Base-by-base conservation (phyloP, 2,888 invertebrate species). In the Hirtodrosophila alboralis region DNA sequence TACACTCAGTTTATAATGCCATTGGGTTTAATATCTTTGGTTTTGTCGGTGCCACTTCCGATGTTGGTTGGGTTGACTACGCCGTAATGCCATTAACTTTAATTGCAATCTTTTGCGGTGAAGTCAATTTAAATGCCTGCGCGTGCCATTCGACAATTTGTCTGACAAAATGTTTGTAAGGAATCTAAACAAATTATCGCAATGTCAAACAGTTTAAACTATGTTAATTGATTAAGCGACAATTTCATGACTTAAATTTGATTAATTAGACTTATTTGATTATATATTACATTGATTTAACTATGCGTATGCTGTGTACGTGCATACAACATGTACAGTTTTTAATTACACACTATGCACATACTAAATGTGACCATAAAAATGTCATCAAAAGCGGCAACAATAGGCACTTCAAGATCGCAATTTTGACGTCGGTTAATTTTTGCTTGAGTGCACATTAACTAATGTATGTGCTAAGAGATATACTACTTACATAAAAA, bases 71-170 rank as follows among this genome's bases (percentile, higher is more conserved):
- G 14, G 18, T 21, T 23, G 18, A 7, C 37, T 33, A 13, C 21
- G 33, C 36, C 45, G 44, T 75, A 71, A 62, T 68, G 76, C 57
- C 61, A 72, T 83, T 79, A 83, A 79, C 76, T 78, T 53, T 49
- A 74, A 70, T 63, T 65, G 68, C 59, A 71, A 71, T 79, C 79
- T 61, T n/a, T 60, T 73, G 81, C 66, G 81, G 74, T 51, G 16
- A 43, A 53, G 52, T 45, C 52, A 52, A 54, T 43, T 43, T 65
- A 65, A 81, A 74, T 70, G 75, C 10, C 47, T 16, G 58, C 68
- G 83, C 85, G 79, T 79, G 79, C 40, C 44, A 43, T 10, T 58
- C 28, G 57, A 63, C 79, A 81, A 79, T 79, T 84, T 84, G 85
- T 75, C 78, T 48, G 18, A 21, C 16, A 34, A 23, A 45, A 47